A percentile compares a stretch with the other conserved stretches of the same genome.
These are phyloP conservation scores for Hirundo rustica DNA, from an alignment of 2,797 vertebrate species.

Conservation along the genomic window DNA sequence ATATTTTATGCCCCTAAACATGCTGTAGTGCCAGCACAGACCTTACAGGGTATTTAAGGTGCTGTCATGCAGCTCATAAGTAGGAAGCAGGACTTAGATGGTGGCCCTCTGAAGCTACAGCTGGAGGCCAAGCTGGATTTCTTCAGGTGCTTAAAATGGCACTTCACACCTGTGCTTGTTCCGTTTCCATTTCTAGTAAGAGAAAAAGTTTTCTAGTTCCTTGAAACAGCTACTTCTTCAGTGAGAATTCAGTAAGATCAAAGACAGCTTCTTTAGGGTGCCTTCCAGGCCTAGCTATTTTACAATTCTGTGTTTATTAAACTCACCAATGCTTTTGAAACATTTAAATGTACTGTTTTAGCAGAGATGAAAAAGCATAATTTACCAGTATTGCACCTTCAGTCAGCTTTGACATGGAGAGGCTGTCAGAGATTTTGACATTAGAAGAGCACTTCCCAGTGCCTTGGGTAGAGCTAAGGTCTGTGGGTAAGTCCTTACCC, in stretches of 20 bases:
- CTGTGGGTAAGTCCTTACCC: slow-evolving; percentile 76
- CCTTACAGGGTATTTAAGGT: neutral
- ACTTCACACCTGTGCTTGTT: neutral
- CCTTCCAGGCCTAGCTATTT: neutral
- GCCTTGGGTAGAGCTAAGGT: neutral
- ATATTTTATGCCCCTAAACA: neutral
- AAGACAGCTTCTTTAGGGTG: neutral
- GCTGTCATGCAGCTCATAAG: neutral
- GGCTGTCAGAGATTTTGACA: neutral
- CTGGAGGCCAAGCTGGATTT: neutral
- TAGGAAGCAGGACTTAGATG: neutral
- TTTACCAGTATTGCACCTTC: neutral
- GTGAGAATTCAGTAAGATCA: neutral
- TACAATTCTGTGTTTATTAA: neutral
- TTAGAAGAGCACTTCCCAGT: neutral
- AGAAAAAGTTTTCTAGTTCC: neutral
- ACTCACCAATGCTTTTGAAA: neutral
- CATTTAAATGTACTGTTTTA: neutral
- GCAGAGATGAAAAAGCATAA: neutral
- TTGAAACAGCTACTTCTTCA: neutral
- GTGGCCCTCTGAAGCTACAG: neutral
- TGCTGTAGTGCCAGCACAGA: rapidly evolving
- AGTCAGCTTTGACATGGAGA: neutral
- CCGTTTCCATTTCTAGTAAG: neutral
- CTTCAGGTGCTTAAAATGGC: neutral